Evolutionary conservation across 2,888 invertebrate genomes (phyloP).

Genomic region (Psylliodes chrysocephalus): DNA sequence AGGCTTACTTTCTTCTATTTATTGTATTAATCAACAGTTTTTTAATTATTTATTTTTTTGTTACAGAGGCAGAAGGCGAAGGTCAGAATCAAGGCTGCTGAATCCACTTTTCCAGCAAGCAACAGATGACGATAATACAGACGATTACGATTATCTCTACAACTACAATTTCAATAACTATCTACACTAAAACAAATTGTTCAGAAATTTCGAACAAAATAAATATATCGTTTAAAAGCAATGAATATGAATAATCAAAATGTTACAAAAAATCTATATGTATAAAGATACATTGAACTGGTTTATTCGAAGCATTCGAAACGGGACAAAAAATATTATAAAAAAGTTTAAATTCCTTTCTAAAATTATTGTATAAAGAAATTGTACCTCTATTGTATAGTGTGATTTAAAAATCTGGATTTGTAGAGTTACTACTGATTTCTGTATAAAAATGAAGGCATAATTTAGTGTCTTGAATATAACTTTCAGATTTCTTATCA

Average conservation of each 20-base stretch:
- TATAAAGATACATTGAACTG: background rate
- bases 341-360: background rate
- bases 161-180: slow-evolving; percentile 29
- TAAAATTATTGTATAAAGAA: too few relatives aligned
- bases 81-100: slow-evolving; percentile 38
- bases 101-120: slow-evolving; percentile 41
- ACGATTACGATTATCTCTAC: slow-evolving; percentile 32
- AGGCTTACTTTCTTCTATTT: too few relatives aligned
- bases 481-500: too few relatives aligned
- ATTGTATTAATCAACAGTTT: too few relatives aligned
- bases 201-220: slow-evolving; percentile 5
- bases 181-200: slow-evolving; percentile 6
- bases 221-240: slow-evolving; percentile 29
- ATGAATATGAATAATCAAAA: slow-evolving; percentile 25
- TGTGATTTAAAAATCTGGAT: too few relatives aligned
- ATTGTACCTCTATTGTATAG: too few relatives aligned
- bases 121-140: slow-evolving; percentile 43
- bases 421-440: too few relatives aligned
- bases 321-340: background rate
- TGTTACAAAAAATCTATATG: slow-evolving; percentile 16
- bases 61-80: slow-evolving; percentile 41
- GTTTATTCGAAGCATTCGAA: background rate
- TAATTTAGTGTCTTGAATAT: too few relatives aligned
- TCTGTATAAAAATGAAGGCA: too few relatives aligned
- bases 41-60: too few relatives aligned